Evolutionary conservation across 2,113 vertebrate species (phyloP), one percentile per base, ranked within the genome.

Genomic region (Zapus hudsonius): DNA sequence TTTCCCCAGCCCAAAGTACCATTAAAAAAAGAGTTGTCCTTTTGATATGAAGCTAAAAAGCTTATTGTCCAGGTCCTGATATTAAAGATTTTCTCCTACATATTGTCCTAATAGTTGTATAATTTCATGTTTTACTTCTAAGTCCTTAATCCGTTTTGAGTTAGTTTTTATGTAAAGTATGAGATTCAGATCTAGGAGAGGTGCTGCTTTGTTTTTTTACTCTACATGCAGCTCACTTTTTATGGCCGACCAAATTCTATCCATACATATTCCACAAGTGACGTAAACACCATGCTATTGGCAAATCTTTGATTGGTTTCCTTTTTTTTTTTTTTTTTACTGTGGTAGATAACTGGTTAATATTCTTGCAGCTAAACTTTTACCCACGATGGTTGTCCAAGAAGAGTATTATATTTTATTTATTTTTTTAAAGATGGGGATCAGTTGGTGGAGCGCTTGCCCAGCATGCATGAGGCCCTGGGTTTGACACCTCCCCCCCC

Each of bases 1-100:
- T 52, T 12, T 52, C 52, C 52, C 52, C 52, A 52, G n/a, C 52
- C 52, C 52, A 52, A 52, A 52, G 12, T 52, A 47, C 47, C 47
- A 47, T 47, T 7, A 47, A 47, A 47, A 47, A 52, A 52, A 72
- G 19, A 13, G 64, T 23, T 69, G 52, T 75, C 33, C 64, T 79
- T 87, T 78, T 47, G 38, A 57, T 84, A 75, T 63, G 27, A 84
- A 84, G 23, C 52, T 38, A 87, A 72, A 93, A 80, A 70, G 67
- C 33, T 52, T 74, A 38, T 85, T 81, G 33, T n/a, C 25, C 66
- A n/a, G 55, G 16, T 25, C 5, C 85, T 63, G 20, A 61, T 55
- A 15, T 80, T 89, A 70, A 91, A 74, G 44, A 38, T 75, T 91
- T 87, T 78, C n/a, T 73, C 27, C 10, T 64, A 42, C 9, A 55